A percentile compares a stretch with the other conserved stretches of the same genome.
These are phyloP conservation scores for Drosophila mettleri DNA, from an alignment of 2,888 invertebrate species.

Conservation along the genomic window DNA sequence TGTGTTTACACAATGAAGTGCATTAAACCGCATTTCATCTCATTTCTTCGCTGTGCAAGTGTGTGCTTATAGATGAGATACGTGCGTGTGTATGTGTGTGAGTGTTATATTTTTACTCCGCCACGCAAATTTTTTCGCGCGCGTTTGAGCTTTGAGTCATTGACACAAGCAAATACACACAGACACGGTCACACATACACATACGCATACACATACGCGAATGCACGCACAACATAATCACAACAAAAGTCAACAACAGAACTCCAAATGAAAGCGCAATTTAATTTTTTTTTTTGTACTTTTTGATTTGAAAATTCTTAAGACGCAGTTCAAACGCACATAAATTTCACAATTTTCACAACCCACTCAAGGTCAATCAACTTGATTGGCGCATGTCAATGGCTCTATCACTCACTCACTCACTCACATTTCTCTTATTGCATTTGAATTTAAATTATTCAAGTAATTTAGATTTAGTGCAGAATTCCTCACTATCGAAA, in stretches of 20 bases:
- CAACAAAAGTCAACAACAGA: slow-evolving; percentile 26
- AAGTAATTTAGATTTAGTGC: slow-evolving; percentile 1
- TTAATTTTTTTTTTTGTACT: slow-evolving; percentile 6
- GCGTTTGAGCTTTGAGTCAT: slow-evolving; percentile 73
- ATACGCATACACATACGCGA: slow-evolving; percentile 18
- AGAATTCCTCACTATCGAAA: slow-evolving; percentile 41
- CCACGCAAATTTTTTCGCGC: slow-evolving; percentile 61
- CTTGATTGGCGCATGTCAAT: slow-evolving; percentile 67
- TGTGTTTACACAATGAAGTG: slow-evolving; percentile 69
- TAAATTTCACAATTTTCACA: slow-evolving; percentile 43
- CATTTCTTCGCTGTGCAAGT: slow-evolving; percentile 27
- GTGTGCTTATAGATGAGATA: not conserved
- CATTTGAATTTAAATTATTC: slow-evolving; percentile 1
- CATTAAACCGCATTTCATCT: slow-evolving; percentile 73
- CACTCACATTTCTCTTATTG: slow-evolving; percentile 29
- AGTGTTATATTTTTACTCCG: slow-evolving; percentile 58
- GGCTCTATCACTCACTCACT: slow-evolving; percentile 39
- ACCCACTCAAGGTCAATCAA: slow-evolving; percentile 72
- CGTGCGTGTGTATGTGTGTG: slow-evolving; percentile 2
- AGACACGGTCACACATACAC: slow-evolving; percentile 10
- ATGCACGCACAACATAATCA: slow-evolving; percentile 27
- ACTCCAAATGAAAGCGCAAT: slow-evolving; percentile 26
- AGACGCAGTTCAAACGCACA: slow-evolving; percentile 32
- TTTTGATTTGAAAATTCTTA: slow-evolving; percentile 23
- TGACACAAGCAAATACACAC: slow-evolving; percentile 54